Percentiles rank a stretch among this genome's conserved stretches.
Conservation (phyloP, 2,113 vertebrate species). For the Oreochromis spilurus region DNA sequence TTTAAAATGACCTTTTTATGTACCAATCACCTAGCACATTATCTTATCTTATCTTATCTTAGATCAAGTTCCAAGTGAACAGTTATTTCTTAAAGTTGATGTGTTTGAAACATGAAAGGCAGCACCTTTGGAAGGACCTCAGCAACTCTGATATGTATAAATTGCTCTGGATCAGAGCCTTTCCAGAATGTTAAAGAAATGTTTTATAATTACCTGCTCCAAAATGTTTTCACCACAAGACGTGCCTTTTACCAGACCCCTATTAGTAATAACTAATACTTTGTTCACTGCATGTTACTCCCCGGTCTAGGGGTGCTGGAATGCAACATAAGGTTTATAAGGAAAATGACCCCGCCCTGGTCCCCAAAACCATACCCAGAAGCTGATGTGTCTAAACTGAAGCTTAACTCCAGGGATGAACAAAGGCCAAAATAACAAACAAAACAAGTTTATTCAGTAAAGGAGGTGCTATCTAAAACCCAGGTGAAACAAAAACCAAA, state of each 20-base stretch:
- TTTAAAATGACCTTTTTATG: not conserved
- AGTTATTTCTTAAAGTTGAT: not conserved
- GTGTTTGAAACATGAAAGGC: not conserved
- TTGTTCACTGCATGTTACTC: accelerated
- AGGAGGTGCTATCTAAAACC: no score
- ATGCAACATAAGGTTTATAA: not conserved
- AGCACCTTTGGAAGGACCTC: not conserved
- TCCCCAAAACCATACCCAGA: not conserved
- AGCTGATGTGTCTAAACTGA: not conserved
- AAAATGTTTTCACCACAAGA: not conserved
- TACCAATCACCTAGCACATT: not conserved
- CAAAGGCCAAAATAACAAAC: no score
- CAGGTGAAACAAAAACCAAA: no score
- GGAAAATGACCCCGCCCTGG: not conserved
- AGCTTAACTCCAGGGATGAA: not conserved
- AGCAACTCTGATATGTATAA: not conserved
- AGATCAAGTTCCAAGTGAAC: not conserved
- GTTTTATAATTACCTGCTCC: not conserved
- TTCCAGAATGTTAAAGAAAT: not conserved
- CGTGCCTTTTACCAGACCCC: not conserved
- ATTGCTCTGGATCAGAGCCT: not conserved
- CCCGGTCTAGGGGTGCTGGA: not conserved
- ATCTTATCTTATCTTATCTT: not conserved
- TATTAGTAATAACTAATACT: not conserved
- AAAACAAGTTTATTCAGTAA: no score